Base-by-base conservation (phyloP, 2,797 vertebrate species). In the Anisognathus igniventris region DNA sequence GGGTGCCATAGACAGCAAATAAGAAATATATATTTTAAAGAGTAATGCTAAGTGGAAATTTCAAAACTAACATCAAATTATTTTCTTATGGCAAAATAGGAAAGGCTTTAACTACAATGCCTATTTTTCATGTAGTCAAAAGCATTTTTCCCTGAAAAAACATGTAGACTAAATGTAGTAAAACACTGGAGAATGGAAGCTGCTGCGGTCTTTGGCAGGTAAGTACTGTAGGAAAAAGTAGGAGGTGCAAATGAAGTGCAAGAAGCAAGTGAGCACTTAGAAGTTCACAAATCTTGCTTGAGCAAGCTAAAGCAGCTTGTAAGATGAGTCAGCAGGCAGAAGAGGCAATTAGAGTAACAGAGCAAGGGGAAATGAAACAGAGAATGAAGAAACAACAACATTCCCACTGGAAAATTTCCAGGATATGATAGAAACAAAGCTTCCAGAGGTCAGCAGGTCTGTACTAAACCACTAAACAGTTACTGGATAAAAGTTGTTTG, bases 1-100 rank as follows among this genome's bases (percentile, higher is more conserved):
- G 3, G 1, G 15, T 53, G 40, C n/a, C 51, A 67, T 1, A 30
- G 20, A 76, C 2, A 7, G 5, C 0, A 0, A 81, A 35, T n/a
- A 64, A 81, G 58, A 91, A 73, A 73, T 21, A 40, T 0, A 2
- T 47, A 2, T 87, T 91, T 77, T 60, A 61, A 74, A 88, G 54
- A 71, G 33, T 42, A 78, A 73, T 28, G 48, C 20, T 79, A 76
- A 84, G 54, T 17, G 28, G 28, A 78, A 92, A 78, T 88, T 47
- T 47, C 24, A 87, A 66, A 95, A 66, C 20, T 39, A 50, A 23
- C 13, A 39, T 24, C 65, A 33, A 42, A 50, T 65, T 45, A 1
- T 47, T 66, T 45, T 53, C 25, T n/a, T 7, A 7, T 65, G 28
- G 35, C 39, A 86, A 83, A 91, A 62, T 6, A 45, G 30, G 16